These are phyloP conservation scores for Tamias sibiricus DNA, from an alignment of 2,113 vertebrate genomes.

Conservation along the genomic window DNA sequence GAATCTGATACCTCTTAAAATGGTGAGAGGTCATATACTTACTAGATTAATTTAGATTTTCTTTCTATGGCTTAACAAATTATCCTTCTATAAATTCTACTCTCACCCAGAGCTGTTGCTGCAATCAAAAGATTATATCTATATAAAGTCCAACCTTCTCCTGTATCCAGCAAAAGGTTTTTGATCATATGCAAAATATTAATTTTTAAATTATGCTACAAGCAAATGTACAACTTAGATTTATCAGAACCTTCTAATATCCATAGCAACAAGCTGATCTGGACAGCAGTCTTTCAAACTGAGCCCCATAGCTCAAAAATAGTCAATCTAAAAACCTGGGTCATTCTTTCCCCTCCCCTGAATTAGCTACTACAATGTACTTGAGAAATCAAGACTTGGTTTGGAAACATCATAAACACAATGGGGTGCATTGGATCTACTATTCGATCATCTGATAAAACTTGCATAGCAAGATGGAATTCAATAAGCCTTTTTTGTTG, in stretches of 20 bases:
- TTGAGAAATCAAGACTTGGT: slow-evolving; percentile 79
- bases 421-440: slow-evolving; percentile 60
- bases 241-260: slow-evolving; percentile 56
- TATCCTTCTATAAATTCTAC: slow-evolving; percentile 68
- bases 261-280: slow-evolving; percentile 73
- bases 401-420: slow-evolving; percentile 72
- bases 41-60: slow-evolving; percentile 81
- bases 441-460: slow-evolving; percentile 75
- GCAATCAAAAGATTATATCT: slow-evolving; percentile 41
- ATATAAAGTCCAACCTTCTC: slow-evolving; percentile 69
- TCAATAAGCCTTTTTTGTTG: slow-evolving; percentile 75
- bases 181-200: slow-evolving; percentile 48
- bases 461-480: slow-evolving; percentile 87
- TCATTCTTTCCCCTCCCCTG: slow-evolving; percentile 76
- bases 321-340: slow-evolving; percentile 77
- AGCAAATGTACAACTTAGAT: slow-evolving; percentile 53
- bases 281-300: slow-evolving; percentile 62
- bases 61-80: slow-evolving; percentile 87
- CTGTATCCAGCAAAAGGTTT: slow-evolving; percentile 72
- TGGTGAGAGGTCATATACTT: too few relatives aligned
- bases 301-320: slow-evolving; percentile 69
- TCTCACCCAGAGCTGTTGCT: slow-evolving; percentile 68
- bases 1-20: too few relatives aligned
- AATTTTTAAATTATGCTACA: slow-evolving; percentile 28
- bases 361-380: slow-evolving; percentile 70